phyloP scores from a whole-genome alignment of 2,113 vertebrate species.

The Anarrhichthys ocellatus region DNA sequence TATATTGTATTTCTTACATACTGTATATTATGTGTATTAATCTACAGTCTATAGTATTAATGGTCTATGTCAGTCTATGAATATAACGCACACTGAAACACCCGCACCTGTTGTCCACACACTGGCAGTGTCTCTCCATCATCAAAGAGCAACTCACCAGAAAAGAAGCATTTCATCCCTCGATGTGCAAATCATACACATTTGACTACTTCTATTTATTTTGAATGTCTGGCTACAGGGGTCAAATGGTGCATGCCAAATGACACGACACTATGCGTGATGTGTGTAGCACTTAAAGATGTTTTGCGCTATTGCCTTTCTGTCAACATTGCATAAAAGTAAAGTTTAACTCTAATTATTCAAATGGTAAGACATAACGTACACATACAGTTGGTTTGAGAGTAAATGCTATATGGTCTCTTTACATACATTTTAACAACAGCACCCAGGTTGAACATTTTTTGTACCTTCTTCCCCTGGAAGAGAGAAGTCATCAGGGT shows the following conservation, averaged over 20 bases:
- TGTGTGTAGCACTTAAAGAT: background rate
- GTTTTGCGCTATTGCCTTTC: too few relatives aligned
- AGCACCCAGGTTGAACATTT: background rate
- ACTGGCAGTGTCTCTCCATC: background rate
- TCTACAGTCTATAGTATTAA: background rate
- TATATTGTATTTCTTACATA: background rate
- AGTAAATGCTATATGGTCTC: background rate
- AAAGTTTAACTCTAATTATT: background rate
- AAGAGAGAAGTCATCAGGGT: conserved; percentile 91
- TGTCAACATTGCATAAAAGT: background rate
- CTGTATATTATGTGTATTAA: background rate
- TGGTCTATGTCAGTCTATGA: background rate
- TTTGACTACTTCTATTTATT: background rate
- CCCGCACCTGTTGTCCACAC: background rate
- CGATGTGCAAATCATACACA: background rate
- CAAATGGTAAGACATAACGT: background rate
- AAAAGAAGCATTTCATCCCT: background rate
- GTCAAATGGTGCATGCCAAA: background rate
- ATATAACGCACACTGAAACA: background rate
- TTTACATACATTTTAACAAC: background rate
- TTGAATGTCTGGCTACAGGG: background rate
- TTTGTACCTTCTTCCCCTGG: conserved; percentile 94
- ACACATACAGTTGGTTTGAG: background rate
- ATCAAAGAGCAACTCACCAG: background rate
- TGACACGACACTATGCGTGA: fast-evolving